phyloP scores from a whole-genome alignment of 2,888 invertebrate species.

The Agrochola macilenta region DNA sequence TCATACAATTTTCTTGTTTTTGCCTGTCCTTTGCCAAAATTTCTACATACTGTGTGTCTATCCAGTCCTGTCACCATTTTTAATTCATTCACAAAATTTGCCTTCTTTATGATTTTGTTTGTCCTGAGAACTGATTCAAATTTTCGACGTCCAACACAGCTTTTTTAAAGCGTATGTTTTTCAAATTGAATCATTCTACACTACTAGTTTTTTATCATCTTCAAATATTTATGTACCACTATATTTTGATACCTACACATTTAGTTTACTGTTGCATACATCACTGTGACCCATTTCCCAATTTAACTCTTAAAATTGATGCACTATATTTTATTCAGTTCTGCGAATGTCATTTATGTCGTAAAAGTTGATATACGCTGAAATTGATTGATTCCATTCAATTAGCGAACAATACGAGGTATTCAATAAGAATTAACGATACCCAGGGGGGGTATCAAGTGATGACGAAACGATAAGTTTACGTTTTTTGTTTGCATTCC shows the following conservation, averaged over 20 bases:
- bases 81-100: background rate
- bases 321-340: constrained; percentile 28
- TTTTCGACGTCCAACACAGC: no score
- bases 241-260: background rate
- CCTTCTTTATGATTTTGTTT: no score
- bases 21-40: background rate
- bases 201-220: background rate
- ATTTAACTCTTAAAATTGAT: constrained; percentile 26
- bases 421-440: constrained; percentile 78
- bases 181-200: background rate
- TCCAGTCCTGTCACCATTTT: background rate
- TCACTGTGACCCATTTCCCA: constrained; percentile 14
- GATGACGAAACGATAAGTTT: constrained; percentile 13
- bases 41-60: background rate
- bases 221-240: background rate
- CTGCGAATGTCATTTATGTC: constrained; percentile 41
- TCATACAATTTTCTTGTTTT: background rate
- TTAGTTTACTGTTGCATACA: background rate
- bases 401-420: constrained; percentile 75
- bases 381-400: constrained; percentile 74
- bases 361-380: constrained; percentile 47
- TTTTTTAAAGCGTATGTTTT: background rate
- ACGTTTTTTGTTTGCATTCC: constrained; percentile 31
- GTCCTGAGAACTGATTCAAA: background rate
- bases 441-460: constrained; percentile 35